These are phyloP conservation scores for Neodiprion pinetum DNA, from an alignment of 1,140 invertebrate genomes.

Conservation along the genomic window DNA sequence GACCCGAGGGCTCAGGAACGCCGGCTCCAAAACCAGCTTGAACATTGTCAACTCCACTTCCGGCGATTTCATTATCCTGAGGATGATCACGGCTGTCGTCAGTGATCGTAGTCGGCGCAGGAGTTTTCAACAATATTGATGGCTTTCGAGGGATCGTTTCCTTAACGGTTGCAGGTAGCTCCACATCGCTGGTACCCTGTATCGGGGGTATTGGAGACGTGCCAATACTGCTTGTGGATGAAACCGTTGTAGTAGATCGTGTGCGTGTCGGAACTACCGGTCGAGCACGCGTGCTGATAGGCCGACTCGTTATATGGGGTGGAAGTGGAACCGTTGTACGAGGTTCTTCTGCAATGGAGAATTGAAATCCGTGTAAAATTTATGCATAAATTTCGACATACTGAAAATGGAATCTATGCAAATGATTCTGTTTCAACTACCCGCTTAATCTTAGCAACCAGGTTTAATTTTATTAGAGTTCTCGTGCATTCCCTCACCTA, in stretches of 20 bases:
- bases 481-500: constrained; percentile 62
- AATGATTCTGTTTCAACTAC: no score
- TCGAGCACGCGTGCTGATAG: constrained; percentile 40
- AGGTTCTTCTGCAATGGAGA: constrained; percentile 34
- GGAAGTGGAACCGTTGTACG: constrained; percentile 29
- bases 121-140: constrained; percentile 46
- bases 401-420: no score
- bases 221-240: constrained; percentile 48
- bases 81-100: constrained; percentile 55
- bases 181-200: constrained; percentile 24
- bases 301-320: constrained; percentile 36
- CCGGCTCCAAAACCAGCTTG: constrained; percentile 63
- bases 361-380: neutral
- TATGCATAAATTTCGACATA: no score
- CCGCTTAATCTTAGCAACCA: neutral
- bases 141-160: constrained; percentile 51
- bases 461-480: constrained; percentile 12
- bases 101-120: constrained; percentile 22
- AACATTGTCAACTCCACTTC: constrained; percentile 62
- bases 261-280: constrained; percentile 51
- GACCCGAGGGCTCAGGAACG: constrained; percentile 70
- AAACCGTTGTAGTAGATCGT: constrained; percentile 40
- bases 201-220: constrained; percentile 39
- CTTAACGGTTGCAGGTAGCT: constrained; percentile 50
- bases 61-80: constrained; percentile 66